Conservation (phyloP, 2,113 vertebrate species). For the Nyctibius bracteatus region DNA sequence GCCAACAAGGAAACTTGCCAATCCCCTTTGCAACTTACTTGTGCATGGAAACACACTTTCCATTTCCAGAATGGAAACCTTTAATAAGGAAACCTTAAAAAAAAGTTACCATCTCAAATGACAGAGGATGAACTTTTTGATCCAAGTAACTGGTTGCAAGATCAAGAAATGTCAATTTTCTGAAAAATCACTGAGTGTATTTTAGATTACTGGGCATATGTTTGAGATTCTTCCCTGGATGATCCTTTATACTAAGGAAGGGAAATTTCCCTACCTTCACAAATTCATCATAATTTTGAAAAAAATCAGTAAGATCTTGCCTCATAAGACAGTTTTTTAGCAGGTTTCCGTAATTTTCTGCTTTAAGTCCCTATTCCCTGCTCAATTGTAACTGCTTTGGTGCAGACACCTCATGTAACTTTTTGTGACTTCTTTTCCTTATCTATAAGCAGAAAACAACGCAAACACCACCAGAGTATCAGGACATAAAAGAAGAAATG, state of each 20-base stretch:
- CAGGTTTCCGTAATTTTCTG: background rate
- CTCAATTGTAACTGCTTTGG: background rate
- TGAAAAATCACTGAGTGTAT: background rate
- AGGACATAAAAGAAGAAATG: background rate
- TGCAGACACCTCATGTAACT: background rate
- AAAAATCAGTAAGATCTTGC: background rate
- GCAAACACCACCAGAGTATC: background rate
- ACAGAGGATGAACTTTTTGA: conserved; percentile 31
- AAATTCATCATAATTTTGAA: background rate
- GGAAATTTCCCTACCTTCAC: background rate
- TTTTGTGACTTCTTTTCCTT: background rate
- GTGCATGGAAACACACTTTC: conserved; percentile 2
- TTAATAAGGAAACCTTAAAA: background rate
- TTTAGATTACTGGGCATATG: background rate
- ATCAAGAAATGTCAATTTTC: background rate
- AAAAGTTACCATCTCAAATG: background rate
- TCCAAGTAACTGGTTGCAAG: background rate
- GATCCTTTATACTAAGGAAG: background rate
- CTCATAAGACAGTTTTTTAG: background rate
- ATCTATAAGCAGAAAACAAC: background rate
- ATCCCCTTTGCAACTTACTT: background rate
- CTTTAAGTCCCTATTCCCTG: background rate
- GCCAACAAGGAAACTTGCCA: conserved; percentile 21
- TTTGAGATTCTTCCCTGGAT: background rate
- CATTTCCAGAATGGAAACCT: conserved; percentile 8